A percentile compares a stretch with the other conserved stretches of the same genome.
Conservation (phyloP, 2,113 vertebrate genomes). For the Catharus minimus region DNA sequence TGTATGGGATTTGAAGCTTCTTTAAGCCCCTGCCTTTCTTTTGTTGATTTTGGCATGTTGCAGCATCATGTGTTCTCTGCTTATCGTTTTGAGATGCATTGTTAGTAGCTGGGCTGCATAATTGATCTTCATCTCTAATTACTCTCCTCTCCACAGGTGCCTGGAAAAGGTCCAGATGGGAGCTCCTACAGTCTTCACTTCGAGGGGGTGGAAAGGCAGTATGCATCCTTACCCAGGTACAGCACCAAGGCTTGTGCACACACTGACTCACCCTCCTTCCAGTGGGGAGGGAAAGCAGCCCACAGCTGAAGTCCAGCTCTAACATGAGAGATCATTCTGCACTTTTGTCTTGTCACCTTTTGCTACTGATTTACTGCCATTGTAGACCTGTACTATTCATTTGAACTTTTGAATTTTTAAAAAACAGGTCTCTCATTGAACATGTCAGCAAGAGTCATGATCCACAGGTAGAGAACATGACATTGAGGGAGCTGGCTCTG, state of each 20-base stretch:
- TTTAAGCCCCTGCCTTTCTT: constrained; percentile 49
- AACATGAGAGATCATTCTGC: constrained; percentile 24
- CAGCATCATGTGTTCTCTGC: constrained; percentile 61
- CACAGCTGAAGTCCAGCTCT: constrained; percentile 29
- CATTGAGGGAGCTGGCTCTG: constrained; percentile 43
- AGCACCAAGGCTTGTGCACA: background rate
- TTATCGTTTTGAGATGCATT: constrained; percentile 70
- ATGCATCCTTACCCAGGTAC: constrained; percentile 86
- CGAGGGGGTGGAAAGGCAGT: constrained; percentile 83
- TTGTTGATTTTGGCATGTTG: constrained; percentile 68
- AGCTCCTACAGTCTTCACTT: constrained; percentile 73
- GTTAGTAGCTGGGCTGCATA: constrained; percentile 70
- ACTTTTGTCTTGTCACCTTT: constrained; percentile 35
- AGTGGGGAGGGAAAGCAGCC: background rate
- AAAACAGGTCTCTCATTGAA: constrained; percentile 51
- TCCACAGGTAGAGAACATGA: constrained; percentile 25
- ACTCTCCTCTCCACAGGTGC: constrained; percentile 81
- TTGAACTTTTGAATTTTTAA: constrained; percentile 53
- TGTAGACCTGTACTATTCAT: constrained; percentile 64
- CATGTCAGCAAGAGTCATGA: constrained; percentile 69
- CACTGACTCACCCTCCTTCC: background rate
- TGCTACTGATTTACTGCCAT: constrained; percentile 48
- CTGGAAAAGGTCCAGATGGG: constrained; percentile 82
- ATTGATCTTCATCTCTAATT: constrained; percentile 78
- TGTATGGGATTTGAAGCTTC: constrained; percentile 25